Evolutionary conservation across 2,113 vertebrate genomes (phyloP), one percentile per base, ranked within the genome.

Genomic region (Coreoperca whiteheadi): DNA sequence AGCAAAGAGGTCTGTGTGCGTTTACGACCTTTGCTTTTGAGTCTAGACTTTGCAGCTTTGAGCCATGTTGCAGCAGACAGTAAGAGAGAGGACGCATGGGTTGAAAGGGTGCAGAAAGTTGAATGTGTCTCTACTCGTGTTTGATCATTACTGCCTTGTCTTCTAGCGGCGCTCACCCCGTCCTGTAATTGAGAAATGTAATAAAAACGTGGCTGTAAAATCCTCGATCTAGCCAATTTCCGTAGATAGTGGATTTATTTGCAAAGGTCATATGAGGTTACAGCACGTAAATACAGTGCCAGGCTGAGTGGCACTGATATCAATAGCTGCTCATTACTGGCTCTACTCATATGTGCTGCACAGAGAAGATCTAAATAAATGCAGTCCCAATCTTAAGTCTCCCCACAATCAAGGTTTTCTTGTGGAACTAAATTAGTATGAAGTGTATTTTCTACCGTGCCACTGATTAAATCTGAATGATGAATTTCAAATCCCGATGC

Each of bases 401-500:
- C 7, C n/a, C n/a, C n/a, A 59, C 46, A 88, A 74, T 87, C 68
- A 64, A 65, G 34, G 43, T 75, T 77, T 74, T 53, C 63, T 70
- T 65, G 71, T 60, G 30, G 16, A 48, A 23, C 16, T 15, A 46
- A 71, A 77, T 57, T 8, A 66, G 61, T 6, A 20, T 28, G 39
- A 59, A 59, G 70, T 41, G 15, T 71, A 20, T 50, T 64, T 75
- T 61, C 6, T 46, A 53, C 57, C 51, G 23, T 16, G 8, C 34
- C 25, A 0, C 23, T 56, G 43, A 82, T 78, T 63, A 30, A 59
- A 70, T 37, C 15, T 46, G 37, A 76, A 37, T 69, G 20, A 70
- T 70, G 15, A 54, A 6, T 46, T 70, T 77, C n/a, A 71, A 8
- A 37, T 39, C 39, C 23, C 6, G 34, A 21, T 76, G 18, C 0